These are phyloP conservation scores for Bothrops jararaca DNA, from an alignment of 2,113 vertebrate genomes.

Conservation along the genomic window DNA sequence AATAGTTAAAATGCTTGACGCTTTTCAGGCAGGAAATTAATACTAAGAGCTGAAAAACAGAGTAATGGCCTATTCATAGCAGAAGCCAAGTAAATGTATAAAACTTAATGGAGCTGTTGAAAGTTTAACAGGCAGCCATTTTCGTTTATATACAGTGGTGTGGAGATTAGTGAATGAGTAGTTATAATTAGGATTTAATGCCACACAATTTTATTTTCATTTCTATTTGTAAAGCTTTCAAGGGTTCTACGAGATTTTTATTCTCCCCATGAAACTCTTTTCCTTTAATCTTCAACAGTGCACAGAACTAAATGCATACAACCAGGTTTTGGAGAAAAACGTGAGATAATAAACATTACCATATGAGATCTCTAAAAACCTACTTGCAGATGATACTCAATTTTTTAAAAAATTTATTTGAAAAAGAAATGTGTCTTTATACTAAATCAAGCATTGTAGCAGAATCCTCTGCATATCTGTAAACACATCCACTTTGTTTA, in stretches of 20 bases:
- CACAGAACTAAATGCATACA: not conserved
- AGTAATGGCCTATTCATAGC: not conserved
- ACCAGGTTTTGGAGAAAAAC: not conserved
- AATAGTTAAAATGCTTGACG: conserved; percentile 9
- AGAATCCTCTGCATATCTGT: not conserved
- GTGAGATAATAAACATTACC: not conserved
- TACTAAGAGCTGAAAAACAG: not conserved
- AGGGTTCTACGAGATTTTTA: not conserved
- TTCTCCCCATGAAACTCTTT: not conserved
- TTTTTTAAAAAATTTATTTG: not conserved
- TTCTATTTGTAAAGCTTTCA: not conserved
- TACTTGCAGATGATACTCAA: not conserved
- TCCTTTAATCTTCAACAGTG: not conserved
- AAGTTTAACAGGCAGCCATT: not conserved
- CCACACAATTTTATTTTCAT: not conserved
- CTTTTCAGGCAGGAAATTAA: conserved; percentile 3
- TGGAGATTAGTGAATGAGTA: not conserved
- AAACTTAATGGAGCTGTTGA: not conserved
- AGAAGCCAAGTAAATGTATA: not conserved
- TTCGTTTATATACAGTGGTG: not conserved
- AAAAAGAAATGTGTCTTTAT: not conserved
- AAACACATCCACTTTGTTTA: not conserved
- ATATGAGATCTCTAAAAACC: not conserved
- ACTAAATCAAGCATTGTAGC: not conserved
- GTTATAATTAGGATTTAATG: not conserved